These are phyloP conservation scores for Xylophagus ater DNA, from an alignment of 2,888 invertebrate genomes.

Conservation along the genomic window DNA sequence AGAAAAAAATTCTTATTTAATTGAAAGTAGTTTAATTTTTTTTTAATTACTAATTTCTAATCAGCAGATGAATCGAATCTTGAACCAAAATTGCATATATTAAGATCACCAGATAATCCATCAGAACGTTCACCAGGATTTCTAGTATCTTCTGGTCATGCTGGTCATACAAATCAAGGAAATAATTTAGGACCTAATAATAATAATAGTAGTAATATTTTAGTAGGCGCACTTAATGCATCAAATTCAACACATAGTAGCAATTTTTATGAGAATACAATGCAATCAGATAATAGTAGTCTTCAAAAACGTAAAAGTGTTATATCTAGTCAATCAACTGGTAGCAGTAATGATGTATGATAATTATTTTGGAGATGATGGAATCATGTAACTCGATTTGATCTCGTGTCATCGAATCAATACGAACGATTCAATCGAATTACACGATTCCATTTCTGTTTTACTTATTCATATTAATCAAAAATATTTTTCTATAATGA, in stretches of 20 bases:
- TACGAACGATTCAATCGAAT: too few species aligned
- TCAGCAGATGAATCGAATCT: constrained; percentile 35
- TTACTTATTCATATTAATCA: too few species aligned
- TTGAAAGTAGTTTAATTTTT: constrained; percentile 16
- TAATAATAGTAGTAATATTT: constrained; percentile 30
- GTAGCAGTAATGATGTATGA: constrained; percentile 40
- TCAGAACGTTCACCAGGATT: constrained; percentile 21
- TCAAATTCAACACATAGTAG: constrained; percentile 40
- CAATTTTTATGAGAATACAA: constrained; percentile 40
- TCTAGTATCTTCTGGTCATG: too few species aligned
- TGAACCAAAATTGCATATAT: constrained; percentile 36
- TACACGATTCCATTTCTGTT: too few species aligned
- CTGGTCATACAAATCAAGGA: constrained; percentile 15
- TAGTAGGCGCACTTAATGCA: constrained; percentile 30
- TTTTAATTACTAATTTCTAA: constrained; percentile 11
- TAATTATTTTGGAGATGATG: neutral
- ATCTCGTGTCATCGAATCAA: too few species aligned
- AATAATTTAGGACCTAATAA: constrained; percentile 24
- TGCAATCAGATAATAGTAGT: constrained; percentile 40
- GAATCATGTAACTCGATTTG: neutral
- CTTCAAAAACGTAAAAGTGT: constrained; percentile 40
- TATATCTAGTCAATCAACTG: constrained; percentile 41
- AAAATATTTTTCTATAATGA: too few species aligned
- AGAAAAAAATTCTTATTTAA: constrained; percentile 13
- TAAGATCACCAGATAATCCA: constrained; percentile 39